A percentile compares a stretch with the other conserved stretches of the same genome.
phyloP scores from a whole-genome alignment of 1,140 invertebrate genomes.

The Pseudobourletiella spinata region DNA sequence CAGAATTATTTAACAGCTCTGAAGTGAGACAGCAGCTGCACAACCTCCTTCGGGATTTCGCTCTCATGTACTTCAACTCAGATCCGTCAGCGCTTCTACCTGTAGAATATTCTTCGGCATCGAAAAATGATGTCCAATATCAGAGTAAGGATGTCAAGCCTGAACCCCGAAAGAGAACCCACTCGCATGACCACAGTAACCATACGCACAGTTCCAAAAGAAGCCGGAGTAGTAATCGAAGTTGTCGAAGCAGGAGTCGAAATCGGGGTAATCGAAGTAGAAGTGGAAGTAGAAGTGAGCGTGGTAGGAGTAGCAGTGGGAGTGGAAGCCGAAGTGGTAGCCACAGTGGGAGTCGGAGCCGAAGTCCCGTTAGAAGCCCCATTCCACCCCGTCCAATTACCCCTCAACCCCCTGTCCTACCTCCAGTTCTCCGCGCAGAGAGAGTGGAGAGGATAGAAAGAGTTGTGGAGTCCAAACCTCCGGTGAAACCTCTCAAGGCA shows the following conservation, averaged over 20 bases:
- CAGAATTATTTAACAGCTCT: not conserved
- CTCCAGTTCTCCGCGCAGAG: not conserved
- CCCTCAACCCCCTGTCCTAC: not conserved
- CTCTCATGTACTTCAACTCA: not conserved
- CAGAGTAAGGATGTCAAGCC: not conserved
- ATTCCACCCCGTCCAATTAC: not conserved
- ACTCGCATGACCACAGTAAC: not conserved
- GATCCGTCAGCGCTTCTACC: not conserved
- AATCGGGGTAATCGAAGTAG: not conserved
- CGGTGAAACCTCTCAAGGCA: too few relatives aligned
- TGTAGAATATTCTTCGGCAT: not conserved
- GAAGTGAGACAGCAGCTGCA: not conserved
- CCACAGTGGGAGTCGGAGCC: not conserved
- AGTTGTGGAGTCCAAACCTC: not conserved
- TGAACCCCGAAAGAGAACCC: not conserved
- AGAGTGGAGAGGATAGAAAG: not conserved
- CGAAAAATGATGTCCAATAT: not conserved
- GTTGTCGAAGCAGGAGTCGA: not conserved
- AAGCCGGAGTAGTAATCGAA: not conserved
- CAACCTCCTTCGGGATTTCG: not conserved
- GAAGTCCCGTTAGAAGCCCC: not conserved
- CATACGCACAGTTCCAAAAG: not conserved
- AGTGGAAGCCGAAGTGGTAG: not conserved
- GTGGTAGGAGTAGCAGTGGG: not conserved
- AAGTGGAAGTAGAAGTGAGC: not conserved